Percentiles rank a stretch among this genome's conserved stretches.
phyloP scores from a whole-genome alignment of 2,888 invertebrate species.

The Meliscaeva auricollis region DNA sequence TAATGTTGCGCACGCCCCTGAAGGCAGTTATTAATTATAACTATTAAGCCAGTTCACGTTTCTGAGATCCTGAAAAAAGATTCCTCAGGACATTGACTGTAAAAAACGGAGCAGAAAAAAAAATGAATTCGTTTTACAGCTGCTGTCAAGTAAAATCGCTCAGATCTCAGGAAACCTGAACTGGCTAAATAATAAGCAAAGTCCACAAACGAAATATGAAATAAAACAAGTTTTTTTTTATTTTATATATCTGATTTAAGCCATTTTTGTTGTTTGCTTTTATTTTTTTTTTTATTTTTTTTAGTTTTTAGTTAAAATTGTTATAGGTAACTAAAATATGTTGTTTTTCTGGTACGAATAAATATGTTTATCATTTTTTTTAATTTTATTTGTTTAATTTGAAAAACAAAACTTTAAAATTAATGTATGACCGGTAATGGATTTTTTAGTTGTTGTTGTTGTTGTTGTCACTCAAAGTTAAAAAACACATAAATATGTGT shows the following conservation, averaged over 20 bases:
- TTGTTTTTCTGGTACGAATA: constrained; percentile 8
- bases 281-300: neutral
- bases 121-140: no score
- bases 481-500: constrained; percentile 7
- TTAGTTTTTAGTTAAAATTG: constrained; percentile 13
- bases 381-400: neutral
- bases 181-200: no score
- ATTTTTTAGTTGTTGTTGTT: neutral
- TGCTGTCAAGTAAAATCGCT: no score
- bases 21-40: no score
- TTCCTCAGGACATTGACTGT: no score
- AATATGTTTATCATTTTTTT: neutral
- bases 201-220: no score
- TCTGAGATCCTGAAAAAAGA: no score
- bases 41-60: no score
- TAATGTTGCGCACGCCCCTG: no score
- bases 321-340: constrained; percentile 24
- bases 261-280: no score
- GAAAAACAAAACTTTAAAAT: neutral
- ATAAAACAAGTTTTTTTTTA: neutral
- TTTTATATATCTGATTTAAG: constrained; percentile 16
- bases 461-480: neutral
- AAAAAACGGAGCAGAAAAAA: no score
- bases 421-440: constrained; percentile 5
- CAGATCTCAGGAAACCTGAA: no score